Evolutionary conservation across 1,140 invertebrate species (phyloP).

Genomic region (Dufourea novaeangliae): DNA sequence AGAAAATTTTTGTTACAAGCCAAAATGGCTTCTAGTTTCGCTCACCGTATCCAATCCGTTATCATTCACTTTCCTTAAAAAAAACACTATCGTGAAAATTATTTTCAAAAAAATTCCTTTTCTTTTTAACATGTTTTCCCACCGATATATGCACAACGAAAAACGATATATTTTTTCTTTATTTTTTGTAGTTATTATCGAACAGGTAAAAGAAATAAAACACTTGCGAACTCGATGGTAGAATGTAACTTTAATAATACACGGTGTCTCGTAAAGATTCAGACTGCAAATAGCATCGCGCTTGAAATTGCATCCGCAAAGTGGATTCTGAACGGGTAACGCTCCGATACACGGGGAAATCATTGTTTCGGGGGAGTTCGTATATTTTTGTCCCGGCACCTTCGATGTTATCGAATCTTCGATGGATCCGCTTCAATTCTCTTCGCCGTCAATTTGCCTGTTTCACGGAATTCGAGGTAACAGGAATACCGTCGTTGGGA

Average conservation of each 20-base stretch:
- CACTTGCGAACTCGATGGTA: slow-evolving; percentile 3
- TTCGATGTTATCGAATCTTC: slow-evolving; percentile 11
- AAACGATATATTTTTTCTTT: too few relatives aligned
- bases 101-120: too few relatives aligned
- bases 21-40: too few relatives aligned
- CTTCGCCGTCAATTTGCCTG: background rate
- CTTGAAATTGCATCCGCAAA: slow-evolving; percentile 46
- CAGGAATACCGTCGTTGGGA: background rate
- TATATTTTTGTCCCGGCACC: slow-evolving; percentile 11
- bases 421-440: slow-evolving; percentile 29
- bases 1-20: too few relatives aligned
- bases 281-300: slow-evolving; percentile 17
- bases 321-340: slow-evolving; percentile 20
- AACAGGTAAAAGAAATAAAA: too few relatives aligned
- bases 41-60: too few relatives aligned
- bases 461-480: slow-evolving; percentile 1
- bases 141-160: too few relatives aligned
- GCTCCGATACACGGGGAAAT: background rate
- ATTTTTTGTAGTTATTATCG: too few relatives aligned
- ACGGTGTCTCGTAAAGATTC: slow-evolving; percentile 43
- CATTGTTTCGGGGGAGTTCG: slow-evolving; percentile 19
- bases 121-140: too few relatives aligned
- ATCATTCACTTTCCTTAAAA: too few relatives aligned
- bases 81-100: too few relatives aligned
- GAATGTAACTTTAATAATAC: slow-evolving; percentile 35